These are phyloP conservation scores for Prorops nasuta DNA, from an alignment of 1,140 invertebrate genomes.

Conservation along the genomic window DNA sequence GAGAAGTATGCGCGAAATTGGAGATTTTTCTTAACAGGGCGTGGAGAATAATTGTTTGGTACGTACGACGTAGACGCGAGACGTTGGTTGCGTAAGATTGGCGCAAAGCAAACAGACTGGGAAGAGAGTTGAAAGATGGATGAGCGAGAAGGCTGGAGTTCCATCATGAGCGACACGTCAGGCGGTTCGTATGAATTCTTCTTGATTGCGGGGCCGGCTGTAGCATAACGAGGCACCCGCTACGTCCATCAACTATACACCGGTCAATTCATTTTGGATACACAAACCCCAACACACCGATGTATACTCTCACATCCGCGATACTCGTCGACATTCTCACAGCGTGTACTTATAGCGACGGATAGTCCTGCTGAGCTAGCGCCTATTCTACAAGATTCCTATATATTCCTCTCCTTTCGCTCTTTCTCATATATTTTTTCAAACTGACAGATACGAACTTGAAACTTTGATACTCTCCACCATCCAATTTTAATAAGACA, in stretches of 20 bases:
- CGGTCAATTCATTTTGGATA: constrained; percentile 48
- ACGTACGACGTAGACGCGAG: too few species aligned
- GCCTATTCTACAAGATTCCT: too few species aligned
- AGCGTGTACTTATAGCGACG: constrained; percentile 12
- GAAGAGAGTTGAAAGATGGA: constrained; percentile 42
- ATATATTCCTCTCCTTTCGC: too few species aligned
- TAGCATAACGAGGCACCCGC: constrained; percentile 54
- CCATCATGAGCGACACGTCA: constrained; percentile 56
- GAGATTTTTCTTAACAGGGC: too few species aligned
- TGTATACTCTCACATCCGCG: neutral
- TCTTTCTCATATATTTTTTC: too few species aligned
- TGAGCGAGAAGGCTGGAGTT: constrained; percentile 40
- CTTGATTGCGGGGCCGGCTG: constrained; percentile 45
- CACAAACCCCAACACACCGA: too few species aligned
- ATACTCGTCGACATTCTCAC: constrained; percentile 2
- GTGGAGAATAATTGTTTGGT: too few species aligned
- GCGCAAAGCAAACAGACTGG: constrained; percentile 36
- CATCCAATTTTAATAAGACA: too few species aligned
- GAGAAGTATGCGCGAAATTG: too few species aligned
- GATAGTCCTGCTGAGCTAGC: constrained; percentile 10
- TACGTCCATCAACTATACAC: constrained; percentile 52
- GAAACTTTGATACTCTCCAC: too few species aligned
- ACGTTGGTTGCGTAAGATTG: constrained; percentile 27
- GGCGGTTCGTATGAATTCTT: constrained; percentile 49
- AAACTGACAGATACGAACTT: too few species aligned